phyloP scores from a whole-genome alignment of 2,797 vertebrate genomes.

The Fringilla coelebs region DNA sequence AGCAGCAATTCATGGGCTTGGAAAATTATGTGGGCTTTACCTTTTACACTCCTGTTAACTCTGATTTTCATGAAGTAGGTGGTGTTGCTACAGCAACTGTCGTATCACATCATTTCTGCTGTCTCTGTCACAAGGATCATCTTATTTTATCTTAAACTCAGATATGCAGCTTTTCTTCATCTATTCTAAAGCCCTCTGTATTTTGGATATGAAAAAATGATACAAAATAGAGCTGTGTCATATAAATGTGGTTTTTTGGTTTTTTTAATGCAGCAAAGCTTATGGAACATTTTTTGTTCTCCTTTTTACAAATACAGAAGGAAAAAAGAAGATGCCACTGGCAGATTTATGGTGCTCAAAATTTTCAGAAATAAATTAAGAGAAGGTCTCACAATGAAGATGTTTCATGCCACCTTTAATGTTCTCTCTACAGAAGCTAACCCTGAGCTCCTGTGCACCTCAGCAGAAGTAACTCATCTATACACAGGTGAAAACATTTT shows the following conservation, averaged over 20 bases:
- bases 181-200: slow-evolving; percentile 26
- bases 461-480: not conserved
- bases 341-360: not conserved
- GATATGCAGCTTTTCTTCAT: slow-evolving; percentile 34
- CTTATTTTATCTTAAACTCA: slow-evolving; percentile 61
- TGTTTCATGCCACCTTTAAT: not conserved
- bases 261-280: not conserved
- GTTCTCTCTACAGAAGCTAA: not conserved
- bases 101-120: slow-evolving; percentile 70
- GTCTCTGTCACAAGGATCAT: slow-evolving; percentile 69
- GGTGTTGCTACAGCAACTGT: slow-evolving; percentile 80
- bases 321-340: not conserved
- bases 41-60: slow-evolving; percentile 68
- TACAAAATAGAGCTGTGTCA: slow-evolving; percentile 11
- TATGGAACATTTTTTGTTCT: not conserved
- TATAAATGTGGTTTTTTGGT: not conserved
- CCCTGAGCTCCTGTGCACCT: not conserved
- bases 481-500: not conserved
- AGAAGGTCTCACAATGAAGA: not conserved
- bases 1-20: slow-evolving; percentile 26
- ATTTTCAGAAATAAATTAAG: not conserved
- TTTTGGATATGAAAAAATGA: slow-evolving; percentile 25
- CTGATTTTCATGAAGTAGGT: slow-evolving; percentile 72
- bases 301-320: not conserved
- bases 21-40: slow-evolving; percentile 63